Percentiles rank a stretch among this genome's conserved stretches.
Conservation (phyloP, 1,140 invertebrate species). For the Trichonephila inaurata region DNA sequence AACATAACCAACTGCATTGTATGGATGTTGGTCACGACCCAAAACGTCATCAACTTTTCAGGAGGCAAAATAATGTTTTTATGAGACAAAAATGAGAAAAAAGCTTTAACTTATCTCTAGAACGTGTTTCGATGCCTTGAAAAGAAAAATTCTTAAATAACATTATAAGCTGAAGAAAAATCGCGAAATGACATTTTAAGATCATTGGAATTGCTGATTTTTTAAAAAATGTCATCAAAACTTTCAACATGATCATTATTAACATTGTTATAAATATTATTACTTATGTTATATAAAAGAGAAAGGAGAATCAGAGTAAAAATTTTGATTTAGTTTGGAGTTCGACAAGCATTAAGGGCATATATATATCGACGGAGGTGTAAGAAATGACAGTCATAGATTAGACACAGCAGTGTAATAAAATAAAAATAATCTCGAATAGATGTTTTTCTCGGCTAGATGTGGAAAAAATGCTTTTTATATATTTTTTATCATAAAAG, state of each 20-base stretch:
- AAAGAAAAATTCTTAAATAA: constrained; percentile 43
- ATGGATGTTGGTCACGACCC: constrained; percentile 61
- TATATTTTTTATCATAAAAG: no score
- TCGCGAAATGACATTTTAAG: constrained; percentile 18
- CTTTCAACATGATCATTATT: constrained; percentile 6
- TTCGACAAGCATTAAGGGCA: no score
- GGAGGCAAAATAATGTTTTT: constrained; percentile 63
- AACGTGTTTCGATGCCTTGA: constrained; percentile 18
- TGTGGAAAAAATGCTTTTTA: no score
- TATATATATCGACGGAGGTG: no score
- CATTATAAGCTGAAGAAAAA: constrained; percentile 39
- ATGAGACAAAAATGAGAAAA: constrained; percentile 54
- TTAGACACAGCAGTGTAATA: no score
- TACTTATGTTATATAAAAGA: background rate
- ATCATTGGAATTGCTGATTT: constrained; percentile 3
- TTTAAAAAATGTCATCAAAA: constrained; percentile 3
- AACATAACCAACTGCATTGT: constrained; percentile 62
- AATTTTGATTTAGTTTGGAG: no score
- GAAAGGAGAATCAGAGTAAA: background rate
- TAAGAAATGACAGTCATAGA: no score
- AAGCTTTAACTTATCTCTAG: constrained; percentile 10
- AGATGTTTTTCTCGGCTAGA: no score
- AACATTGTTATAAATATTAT: constrained; percentile 32
- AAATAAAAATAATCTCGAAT: no score
- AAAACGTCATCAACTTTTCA: constrained; percentile 62